phyloP scores from a whole-genome alignment of 1,140 invertebrate species.

The Triops cancriformis region DNA sequence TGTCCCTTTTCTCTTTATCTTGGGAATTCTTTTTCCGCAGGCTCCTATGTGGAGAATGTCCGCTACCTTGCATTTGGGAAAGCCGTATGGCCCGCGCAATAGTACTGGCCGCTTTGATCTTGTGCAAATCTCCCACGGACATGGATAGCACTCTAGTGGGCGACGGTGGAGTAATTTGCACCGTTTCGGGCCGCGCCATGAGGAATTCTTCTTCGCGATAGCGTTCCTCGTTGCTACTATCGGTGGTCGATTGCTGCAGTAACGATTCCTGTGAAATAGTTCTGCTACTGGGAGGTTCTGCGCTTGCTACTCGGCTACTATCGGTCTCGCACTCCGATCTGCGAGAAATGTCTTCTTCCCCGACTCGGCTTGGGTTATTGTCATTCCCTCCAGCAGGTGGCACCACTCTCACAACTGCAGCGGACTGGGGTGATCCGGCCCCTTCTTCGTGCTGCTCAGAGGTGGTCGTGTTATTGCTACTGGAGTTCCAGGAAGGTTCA shows the following conservation, averaged over 20 bases:
- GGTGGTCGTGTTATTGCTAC: not conserved
- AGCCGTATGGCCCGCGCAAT: slow-evolving; percentile 19
- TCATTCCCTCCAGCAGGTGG: slow-evolving; percentile 7
- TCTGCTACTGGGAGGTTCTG: not conserved
- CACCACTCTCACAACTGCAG: not conserved
- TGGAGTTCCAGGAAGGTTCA: slow-evolving; percentile 5
- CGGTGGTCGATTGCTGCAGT: not conserved
- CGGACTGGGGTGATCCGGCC: not conserved
- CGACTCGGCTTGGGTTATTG: not conserved
- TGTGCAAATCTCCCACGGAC: slow-evolving; percentile 3
- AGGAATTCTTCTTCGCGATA: not conserved
- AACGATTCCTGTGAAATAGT: not conserved
- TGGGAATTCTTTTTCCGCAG: not conserved
- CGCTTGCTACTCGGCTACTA: not conserved
- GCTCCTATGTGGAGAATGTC: not conserved
- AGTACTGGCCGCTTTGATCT: slow-evolving; percentile 21
- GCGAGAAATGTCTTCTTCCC: not conserved
- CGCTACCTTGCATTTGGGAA: not conserved
- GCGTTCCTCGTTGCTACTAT: not conserved
- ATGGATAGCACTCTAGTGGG: not conserved
- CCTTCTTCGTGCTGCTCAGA: slow-evolving; percentile 17
- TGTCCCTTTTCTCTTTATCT: not conserved
- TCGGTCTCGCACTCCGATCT: not conserved
- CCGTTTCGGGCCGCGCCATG: not conserved
- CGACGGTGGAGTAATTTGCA: not conserved